Evolutionary conservation across 2,888 invertebrate species (phyloP).

Genomic region (Cylindroiulus punctatus): DNA sequence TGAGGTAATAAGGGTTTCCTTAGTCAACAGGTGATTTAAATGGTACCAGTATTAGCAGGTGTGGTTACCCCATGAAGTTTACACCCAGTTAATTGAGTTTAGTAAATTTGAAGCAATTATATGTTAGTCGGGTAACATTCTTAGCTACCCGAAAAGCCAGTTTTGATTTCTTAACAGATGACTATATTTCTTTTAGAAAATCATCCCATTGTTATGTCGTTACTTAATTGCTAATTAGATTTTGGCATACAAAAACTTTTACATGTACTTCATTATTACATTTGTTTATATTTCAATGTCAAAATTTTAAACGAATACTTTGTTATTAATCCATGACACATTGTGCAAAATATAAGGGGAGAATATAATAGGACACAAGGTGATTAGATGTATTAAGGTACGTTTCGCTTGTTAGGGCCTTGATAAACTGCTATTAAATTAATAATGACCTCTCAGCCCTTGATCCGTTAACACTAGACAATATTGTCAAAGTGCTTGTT

Average conservation of each 20-base stretch:
- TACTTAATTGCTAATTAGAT: neutral
- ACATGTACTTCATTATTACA: neutral
- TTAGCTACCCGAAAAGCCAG: neutral
- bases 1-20: neutral
- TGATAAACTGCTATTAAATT: neutral
- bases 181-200: neutral
- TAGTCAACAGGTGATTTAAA: neutral
- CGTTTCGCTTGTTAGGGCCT: neutral
- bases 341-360: neutral
- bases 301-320: neutral
- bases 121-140: too few relatives aligned
- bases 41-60: neutral
- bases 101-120: too few relatives aligned
- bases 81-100: neutral
- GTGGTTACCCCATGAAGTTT: neutral
- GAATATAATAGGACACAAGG: neutral
- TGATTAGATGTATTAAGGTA: neutral
- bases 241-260: too few relatives aligned
- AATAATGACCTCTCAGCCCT: neutral
- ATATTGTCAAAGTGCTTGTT: constrained; percentile 3
- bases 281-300: neutral
- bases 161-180: neutral
- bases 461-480: neutral
- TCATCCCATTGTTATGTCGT: neutral
- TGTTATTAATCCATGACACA: neutral